A percentile compares a stretch with the other conserved stretches of the same genome.
Evolutionary conservation across 2,113 vertebrate genomes (phyloP).

Genomic region (Coreoperca whiteheadi): DNA sequence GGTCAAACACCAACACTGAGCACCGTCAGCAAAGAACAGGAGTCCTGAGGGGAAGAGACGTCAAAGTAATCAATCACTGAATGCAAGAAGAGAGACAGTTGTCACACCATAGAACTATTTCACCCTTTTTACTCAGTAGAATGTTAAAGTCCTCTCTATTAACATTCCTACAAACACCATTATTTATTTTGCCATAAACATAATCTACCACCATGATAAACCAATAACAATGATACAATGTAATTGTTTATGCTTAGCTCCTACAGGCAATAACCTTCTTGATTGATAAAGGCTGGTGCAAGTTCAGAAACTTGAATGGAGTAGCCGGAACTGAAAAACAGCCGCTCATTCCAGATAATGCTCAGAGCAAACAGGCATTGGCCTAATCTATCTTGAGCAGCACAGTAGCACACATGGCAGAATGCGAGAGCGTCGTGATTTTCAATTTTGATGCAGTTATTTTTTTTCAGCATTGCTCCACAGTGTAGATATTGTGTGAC

Average conservation of each 20-base stretch:
- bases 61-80: conserved; percentile 65
- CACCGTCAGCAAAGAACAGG: conserved; percentile 62
- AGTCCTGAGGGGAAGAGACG: conserved; percentile 59
- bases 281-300: conserved; percentile 44
- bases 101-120: conserved; percentile 46
- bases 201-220: conserved; percentile 39
- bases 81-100: conserved; percentile 42
- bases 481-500: conserved; percentile 38
- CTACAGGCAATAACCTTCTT: conserved; percentile 28
- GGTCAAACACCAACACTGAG: conserved; percentile 51
- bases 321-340: conserved; percentile 31
- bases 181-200: conserved; percentile 32
- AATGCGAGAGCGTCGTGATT: conserved; percentile 45
- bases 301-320: conserved; percentile 30
- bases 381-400: conserved; percentile 54
- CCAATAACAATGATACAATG: conserved; percentile 30
- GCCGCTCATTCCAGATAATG: conserved; percentile 38
- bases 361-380: conserved; percentile 43
- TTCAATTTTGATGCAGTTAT: conserved; percentile 54
- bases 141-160: conserved; percentile 29
- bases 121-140: conserved; percentile 38
- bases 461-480: conserved; percentile 51
- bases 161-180: conserved; percentile 30
- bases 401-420: conserved; percentile 40
- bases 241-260: conserved; percentile 19